phyloP scores from a whole-genome alignment of 2,888 invertebrate genomes.

The Strigamia transsilvanica region DNA sequence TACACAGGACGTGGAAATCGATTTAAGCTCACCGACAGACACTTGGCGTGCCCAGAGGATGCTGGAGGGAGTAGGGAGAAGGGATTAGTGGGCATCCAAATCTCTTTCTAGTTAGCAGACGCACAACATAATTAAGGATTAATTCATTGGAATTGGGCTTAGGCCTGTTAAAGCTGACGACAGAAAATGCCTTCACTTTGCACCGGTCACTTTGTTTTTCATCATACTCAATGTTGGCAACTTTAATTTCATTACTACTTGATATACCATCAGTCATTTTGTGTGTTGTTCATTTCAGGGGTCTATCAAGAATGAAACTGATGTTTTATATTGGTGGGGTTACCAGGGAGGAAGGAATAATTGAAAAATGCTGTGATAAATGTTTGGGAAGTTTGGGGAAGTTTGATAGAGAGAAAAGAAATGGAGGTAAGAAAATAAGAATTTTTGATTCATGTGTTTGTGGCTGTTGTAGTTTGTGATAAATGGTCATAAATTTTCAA shows the following conservation, averaged over 20 bases:
- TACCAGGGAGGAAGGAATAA: background rate
- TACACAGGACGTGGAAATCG: background rate
- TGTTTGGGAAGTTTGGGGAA: background rate
- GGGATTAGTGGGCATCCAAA: slow-evolving; percentile 35
- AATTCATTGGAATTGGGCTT: slow-evolving; percentile 38
- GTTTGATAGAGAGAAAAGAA: slow-evolving; percentile 6
- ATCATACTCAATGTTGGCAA: background rate
- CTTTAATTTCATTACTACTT: slow-evolving; percentile 1
- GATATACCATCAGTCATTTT: background rate
- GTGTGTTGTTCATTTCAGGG: background rate
- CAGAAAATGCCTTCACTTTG: background rate
- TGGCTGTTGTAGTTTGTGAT: slow-evolving; percentile 6
- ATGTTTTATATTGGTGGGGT: background rate
- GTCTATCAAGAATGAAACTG: background rate
- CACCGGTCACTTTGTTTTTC: background rate
- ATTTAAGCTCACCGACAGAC: slow-evolving; percentile 27
- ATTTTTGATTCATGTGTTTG: slow-evolving; percentile 29
- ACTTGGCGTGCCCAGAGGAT: slow-evolving; percentile 31
- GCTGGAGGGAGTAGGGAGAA: background rate
- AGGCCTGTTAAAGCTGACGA: background rate
- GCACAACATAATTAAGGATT: slow-evolving; percentile 35
- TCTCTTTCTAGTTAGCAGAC: slow-evolving; percentile 34
- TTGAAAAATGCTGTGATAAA: slow-evolving; percentile 29
- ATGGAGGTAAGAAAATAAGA: background rate
- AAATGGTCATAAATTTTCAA: slow-evolving; percentile 5